Evolutionary conservation across 2,113 vertebrate genomes (phyloP), one percentile per base, ranked within the genome.

Genomic region (Plotosus lineatus): DNA sequence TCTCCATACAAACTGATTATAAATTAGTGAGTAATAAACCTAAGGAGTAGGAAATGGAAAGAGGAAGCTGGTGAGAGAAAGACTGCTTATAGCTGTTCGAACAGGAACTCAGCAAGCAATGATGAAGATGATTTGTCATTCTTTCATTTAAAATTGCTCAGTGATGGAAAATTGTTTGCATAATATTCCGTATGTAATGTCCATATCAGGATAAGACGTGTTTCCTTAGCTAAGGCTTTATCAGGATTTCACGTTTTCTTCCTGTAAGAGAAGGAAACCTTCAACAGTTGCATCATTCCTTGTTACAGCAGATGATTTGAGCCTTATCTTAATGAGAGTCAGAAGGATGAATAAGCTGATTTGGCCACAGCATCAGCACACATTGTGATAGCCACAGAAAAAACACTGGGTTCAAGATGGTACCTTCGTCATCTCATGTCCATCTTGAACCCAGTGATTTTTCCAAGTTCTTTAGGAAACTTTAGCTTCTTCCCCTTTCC

Each of bases 311-410:
- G 28, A 79, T 85, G 79, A 84, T 87, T 86, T 83, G 82, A 79
- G 81, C 58, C 61, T n/a, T 36, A 61, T 87, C 86, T 82, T 80
- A 73, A 53, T 51, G 82, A 80, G 85, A 82, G 80, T 56, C 56
- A 53, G 63, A 42, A 83, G 69, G 63, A 81, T 33, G n/a, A 40
- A 76, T 83, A 79, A 81, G 81, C 84, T 68, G 81, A 85, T 86
- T 80, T 68, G 81, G 44, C 61, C 76, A 83, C 81, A 60, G 81
- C 83, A 82, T 84, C 85, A 81, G 75, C 68, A 77, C 26, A 46
- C 63, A 60, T 82, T 50, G 78, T 81, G 83, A 84, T 86, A 82
- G 79, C 48, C 55, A n/a, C n/a, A n/a, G n/a, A n/a, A n/a, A n/a
- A n/a, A n/a, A n/a, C n/a, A n/a, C n/a, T n/a, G 60, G 60, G 66